Base-by-base conservation (phyloP, 2,113 vertebrate species). In the Pygoscelis antarcticus region DNA sequence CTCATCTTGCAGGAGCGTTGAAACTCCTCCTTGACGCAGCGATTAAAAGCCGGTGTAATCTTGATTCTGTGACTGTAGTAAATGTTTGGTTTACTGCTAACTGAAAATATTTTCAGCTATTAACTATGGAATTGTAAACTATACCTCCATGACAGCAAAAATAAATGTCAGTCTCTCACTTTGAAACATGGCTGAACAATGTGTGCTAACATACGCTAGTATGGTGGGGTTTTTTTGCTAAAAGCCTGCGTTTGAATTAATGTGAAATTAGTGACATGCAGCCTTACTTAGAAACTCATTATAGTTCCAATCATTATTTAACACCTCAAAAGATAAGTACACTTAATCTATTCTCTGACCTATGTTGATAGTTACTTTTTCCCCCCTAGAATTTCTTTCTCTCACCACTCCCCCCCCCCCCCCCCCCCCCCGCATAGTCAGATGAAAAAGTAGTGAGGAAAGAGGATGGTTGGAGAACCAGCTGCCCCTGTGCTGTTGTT, bases 21-120 rank as follows among this genome's bases (percentile, higher is more conserved):
- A 21, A 66, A 29, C 69, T 91, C 61, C 64, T 93, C 85, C 83
- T 91, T 70, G 26, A 42, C 0, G 0, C 52, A 36, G 52, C 2
- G 0, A 79, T 90, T 66, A 65, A 68, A 90, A 74, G 51, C 64
- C 0, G 5, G 64, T 80, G 27, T 79, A 40, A 61, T 85, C 90
- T 72, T 0, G 0, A 11, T 61, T 91, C 86, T 95, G 58, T 0
- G 27, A 34, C 57, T 79, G 38, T 47, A 87, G 90, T 88, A 93
- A 94, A 94, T 49, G 66, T 36, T 87, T 49, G 34, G 42, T 94
- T 95, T 94, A 85, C 79, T 89, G 89, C 66, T 17, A 23, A 93
- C 66, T 55, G 84, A 77, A 90, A 96, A 91, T 47, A 44, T 52
- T 93, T 69, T n/a, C 62, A 52, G 87, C 76, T 71, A 27, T 87